phyloP scores from a whole-genome alignment of 1,140 invertebrate species.

The Pogonomyrmex californicus region DNA sequence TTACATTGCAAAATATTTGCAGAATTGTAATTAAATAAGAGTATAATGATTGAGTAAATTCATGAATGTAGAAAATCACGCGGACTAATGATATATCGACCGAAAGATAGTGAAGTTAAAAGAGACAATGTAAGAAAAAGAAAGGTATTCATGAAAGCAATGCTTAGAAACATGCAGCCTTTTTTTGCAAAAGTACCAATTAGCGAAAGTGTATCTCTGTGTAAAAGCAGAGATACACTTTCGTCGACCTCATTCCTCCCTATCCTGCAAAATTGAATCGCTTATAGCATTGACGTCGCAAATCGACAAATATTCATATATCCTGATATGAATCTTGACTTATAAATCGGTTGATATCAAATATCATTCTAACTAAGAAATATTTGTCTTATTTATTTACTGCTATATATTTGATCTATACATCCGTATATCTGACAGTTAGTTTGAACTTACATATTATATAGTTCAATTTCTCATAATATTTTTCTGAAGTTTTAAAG shows the following conservation, averaged over 20 bases:
- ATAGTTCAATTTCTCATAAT: too few relatives aligned
- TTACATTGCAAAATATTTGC: background rate
- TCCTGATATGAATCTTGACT: background rate
- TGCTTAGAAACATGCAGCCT: background rate
- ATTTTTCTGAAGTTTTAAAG: too few relatives aligned
- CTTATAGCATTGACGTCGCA: background rate
- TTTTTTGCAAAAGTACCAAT: slow-evolving; percentile 47
- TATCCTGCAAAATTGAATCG: slow-evolving; percentile 7
- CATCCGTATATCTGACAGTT: background rate
- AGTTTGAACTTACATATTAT: background rate
- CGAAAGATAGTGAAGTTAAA: slow-evolving; percentile 12
- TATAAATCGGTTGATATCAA: slow-evolving; percentile 28
- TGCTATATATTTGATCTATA: background rate
- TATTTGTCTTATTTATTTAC: background rate
- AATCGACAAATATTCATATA: background rate
- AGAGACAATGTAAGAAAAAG: background rate
- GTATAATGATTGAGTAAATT: background rate
- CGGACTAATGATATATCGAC: background rate
- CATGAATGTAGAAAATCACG: slow-evolving; percentile 1
- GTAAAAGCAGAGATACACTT: slow-evolving; percentile 19
- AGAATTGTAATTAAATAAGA: background rate
- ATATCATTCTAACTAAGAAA: background rate
- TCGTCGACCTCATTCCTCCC: slow-evolving; percentile 22
- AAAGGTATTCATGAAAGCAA: background rate
- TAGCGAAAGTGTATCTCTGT: slow-evolving; percentile 48